Evolutionary conservation across 2,888 invertebrate species (phyloP), one percentile per base, ranked within the genome.

Genomic region (Caenorhabditis uteleia): DNA sequence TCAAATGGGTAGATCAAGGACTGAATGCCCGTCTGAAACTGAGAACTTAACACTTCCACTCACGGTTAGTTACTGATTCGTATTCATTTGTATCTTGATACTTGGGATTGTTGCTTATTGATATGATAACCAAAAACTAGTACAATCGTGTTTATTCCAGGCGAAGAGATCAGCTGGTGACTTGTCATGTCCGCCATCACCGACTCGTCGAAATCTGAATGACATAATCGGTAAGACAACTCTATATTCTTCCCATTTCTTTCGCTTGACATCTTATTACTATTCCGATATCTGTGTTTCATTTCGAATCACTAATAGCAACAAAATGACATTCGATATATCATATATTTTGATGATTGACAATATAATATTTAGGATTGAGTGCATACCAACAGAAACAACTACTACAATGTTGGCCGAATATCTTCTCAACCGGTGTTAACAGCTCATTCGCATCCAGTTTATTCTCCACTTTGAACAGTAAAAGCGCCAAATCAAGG

Each of bases 331-430:
- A 31, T n/a, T n/a, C n/a, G n/a, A n/a, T n/a, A n/a, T n/a, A n/a
- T n/a, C n/a, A n/a, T n/a, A n/a, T n/a, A n/a, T n/a, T n/a, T n/a
- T n/a, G n/a, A n/a, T n/a, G n/a, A 14, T 14, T 31, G 10, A 10
- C 31, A 31, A 31, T 10, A 31, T 10, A 31, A 31, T 12, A 31
- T 14, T 31, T 31, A 68, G 79, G 79, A 12, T 61, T 79, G 2
- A 67, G 75, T 16, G 40, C 70, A 3, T 79, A 79, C 46, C 79
- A 79, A 46, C 79, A 75, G 42, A 74, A 71, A 36, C 70, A 77
- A 16, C 51, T 79, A 39, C 27, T 60, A 18, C 78, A 79, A 55
- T 68, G 69, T 34, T 79, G 79, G 79, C 79, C 79, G n/a, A 79
- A 79, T 48, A 78, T 79, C 33, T 79, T 66, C 48, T 62, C 76